These are phyloP conservation scores for Struthidea cinerea DNA, from an alignment of 2,113 vertebrate genomes.

Conservation along the genomic window DNA sequence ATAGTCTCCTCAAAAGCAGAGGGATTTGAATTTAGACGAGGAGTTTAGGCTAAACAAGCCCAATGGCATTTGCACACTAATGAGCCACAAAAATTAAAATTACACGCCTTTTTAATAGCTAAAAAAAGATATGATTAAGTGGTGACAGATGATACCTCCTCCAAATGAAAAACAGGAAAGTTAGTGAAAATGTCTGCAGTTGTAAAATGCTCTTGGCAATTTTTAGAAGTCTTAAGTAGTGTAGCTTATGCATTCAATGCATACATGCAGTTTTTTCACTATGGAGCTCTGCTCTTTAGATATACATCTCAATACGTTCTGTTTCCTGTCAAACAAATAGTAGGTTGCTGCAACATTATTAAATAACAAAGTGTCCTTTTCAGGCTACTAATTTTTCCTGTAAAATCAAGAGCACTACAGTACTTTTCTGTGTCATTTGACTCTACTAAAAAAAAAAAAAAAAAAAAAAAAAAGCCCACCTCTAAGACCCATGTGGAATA, in stretches of 20 bases:
- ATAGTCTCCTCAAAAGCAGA: not conserved
- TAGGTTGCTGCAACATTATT: not conserved
- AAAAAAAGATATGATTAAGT: not conserved
- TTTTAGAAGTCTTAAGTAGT: not conserved
- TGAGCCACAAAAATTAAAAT: constrained; percentile 49
- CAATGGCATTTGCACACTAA: constrained; percentile 1
- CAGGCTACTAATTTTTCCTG: not conserved
- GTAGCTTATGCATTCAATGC: not conserved
- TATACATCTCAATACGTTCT: not conserved
- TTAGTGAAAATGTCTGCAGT: not conserved
- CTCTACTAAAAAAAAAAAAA: not conserved
- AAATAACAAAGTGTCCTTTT: not conserved
- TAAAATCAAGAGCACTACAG: not conserved
- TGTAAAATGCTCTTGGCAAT: not conserved
- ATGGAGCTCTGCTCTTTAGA: not conserved
- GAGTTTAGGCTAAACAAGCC: not conserved
- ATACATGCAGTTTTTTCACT: not conserved
- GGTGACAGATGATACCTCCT: constrained; percentile 9
- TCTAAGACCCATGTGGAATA: not conserved
- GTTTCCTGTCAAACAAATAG: not conserved
- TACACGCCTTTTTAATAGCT: constrained; percentile 42
- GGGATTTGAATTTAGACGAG: not conserved
- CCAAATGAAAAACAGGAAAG: not conserved
- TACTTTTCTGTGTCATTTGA: not conserved
- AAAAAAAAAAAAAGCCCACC: not conserved